Conservation (phyloP, 1,140 invertebrate species). For the Halotydeus destructor region DNA sequence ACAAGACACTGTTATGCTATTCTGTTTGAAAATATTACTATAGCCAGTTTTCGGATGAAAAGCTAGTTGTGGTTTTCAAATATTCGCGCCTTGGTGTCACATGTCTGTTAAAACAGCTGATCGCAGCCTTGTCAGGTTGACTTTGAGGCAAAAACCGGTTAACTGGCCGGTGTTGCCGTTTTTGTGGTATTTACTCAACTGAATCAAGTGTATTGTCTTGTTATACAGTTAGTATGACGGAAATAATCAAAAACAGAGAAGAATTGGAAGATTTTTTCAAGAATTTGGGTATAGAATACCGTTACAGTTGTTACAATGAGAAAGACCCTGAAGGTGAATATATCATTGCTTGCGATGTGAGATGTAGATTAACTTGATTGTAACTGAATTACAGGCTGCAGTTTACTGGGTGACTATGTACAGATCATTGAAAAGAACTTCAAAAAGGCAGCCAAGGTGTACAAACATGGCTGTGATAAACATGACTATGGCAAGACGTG, state of each 20-base stretch:
- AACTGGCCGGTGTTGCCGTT: no score
- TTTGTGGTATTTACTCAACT: no score
- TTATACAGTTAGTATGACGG: neutral
- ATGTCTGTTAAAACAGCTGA: no score
- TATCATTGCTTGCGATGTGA: slow-evolving; percentile 10
- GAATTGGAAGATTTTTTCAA: slow-evolving; percentile 68
- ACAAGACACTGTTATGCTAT: no score
- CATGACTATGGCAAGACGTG: slow-evolving; percentile 37
- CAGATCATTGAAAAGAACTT: slow-evolving; percentile 57
- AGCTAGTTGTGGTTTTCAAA: no score
- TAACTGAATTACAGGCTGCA: slow-evolving; percentile 45
- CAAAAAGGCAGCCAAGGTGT: slow-evolving; percentile 50
- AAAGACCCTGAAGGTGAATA: slow-evolving; percentile 48
- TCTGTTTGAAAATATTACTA: no score
- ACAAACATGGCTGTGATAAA: slow-evolving; percentile 61
- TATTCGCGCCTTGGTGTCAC: no score
- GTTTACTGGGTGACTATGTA: slow-evolving; percentile 64
- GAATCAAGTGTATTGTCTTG: no score
- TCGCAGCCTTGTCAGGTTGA: no score
- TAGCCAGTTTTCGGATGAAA: no score
- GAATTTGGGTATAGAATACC: slow-evolving; percentile 72
- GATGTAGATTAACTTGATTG: neutral
- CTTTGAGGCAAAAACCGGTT: no score
- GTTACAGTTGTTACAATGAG: slow-evolving; percentile 66
- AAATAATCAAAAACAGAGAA: slow-evolving; percentile 46